Percentiles rank a stretch among this genome's conserved stretches.
Conservation (phyloP, 2,888 invertebrate genomes). For the Aethes cnicana region DNA sequence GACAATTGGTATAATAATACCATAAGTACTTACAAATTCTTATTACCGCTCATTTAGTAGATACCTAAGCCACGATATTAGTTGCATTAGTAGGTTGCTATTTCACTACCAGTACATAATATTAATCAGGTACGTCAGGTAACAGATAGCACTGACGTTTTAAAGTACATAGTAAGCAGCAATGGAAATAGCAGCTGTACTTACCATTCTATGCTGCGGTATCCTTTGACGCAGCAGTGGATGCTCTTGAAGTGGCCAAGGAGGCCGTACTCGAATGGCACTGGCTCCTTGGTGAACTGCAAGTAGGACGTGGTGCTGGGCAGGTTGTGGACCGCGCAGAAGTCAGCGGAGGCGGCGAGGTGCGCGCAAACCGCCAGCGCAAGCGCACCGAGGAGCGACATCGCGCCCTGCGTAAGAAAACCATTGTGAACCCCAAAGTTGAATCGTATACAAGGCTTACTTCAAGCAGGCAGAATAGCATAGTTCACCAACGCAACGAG, state of each 20-base stretch:
- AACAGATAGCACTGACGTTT: no score
- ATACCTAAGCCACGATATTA: no score
- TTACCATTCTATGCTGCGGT: conserved; percentile 91
- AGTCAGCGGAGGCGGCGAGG: conserved; percentile 59
- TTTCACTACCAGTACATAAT: no score
- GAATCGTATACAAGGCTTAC: no score
- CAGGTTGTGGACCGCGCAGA: conserved; percentile 84
- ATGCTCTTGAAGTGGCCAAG: conserved; percentile 87
- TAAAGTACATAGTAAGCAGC: no score
- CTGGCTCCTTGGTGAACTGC: conserved; percentile 89
- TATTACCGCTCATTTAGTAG: no score
- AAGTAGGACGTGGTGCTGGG: conserved; percentile 83
- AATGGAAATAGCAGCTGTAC: conserved; percentile 50
- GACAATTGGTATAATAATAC: no score
- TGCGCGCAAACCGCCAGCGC: conserved; percentile 46
- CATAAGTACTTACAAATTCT: no score
- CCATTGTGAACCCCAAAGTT: conserved; percentile 57
- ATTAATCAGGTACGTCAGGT: no score
- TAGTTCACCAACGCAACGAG: no score
- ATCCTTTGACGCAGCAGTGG: conserved; percentile 89
- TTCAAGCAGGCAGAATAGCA: no score
- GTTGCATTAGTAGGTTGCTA: no score
- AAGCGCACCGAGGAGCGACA: conserved; percentile 56
- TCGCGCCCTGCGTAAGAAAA: conserved; percentile 42
- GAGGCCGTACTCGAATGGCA: conserved; percentile 85